phyloP scores from a whole-genome alignment of 2,888 invertebrate genomes.

The Phyto melanocephala region DNA sequence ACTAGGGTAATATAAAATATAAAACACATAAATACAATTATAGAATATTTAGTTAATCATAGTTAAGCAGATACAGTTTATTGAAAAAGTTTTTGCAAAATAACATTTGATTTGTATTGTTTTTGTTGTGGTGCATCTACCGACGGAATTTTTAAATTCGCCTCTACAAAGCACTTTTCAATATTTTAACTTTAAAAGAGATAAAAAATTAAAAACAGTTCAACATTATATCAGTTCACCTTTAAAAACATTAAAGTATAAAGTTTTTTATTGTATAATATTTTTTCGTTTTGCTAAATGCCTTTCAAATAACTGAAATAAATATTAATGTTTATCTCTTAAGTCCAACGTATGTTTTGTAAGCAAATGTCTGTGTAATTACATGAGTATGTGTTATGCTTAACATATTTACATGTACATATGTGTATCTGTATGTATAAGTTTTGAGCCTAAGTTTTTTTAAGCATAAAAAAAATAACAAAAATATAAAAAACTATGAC shows the following conservation, averaged over 20 bases:
- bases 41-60: no score
- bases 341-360: conserved; percentile 52
- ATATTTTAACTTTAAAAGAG: no score
- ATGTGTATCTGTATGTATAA: not conserved
- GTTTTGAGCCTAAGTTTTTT: conserved; percentile 36
- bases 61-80: no score
- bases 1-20: not conserved
- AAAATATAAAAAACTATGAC: conserved; percentile 58
- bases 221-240: not conserved
- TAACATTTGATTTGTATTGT: no score
- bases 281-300: conserved; percentile 53
- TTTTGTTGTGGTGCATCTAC: no score
- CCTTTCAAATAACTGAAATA: conserved; percentile 57
- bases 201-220: not conserved
- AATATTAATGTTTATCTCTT: conserved; percentile 65
- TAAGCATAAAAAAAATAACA: conserved; percentile 28
- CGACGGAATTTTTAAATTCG: not conserved
- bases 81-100: no score
- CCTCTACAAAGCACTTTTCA: no score
- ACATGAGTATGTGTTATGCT: no score
- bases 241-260: conserved; percentile 72
- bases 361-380: conserved; percentile 34
- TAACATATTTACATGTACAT: no score
- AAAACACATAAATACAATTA: no score
- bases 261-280: conserved; percentile 71